A percentile compares a stretch with the other conserved stretches of the same genome.
Evolutionary conservation across 2,113 vertebrate genomes (phyloP).

Genomic region (Saccopteryx bilineata): DNA sequence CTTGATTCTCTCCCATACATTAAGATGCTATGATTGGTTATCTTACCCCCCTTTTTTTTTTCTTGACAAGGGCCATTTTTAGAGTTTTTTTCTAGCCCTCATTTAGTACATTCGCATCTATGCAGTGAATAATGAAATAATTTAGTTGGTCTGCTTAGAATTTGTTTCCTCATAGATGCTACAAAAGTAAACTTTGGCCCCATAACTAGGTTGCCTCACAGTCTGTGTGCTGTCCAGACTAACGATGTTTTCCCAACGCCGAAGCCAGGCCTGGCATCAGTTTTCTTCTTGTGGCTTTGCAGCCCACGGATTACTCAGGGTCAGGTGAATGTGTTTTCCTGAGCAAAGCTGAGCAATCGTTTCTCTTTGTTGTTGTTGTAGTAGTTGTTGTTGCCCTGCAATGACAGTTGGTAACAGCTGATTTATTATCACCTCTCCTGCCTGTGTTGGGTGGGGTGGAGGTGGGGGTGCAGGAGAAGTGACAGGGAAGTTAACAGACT

Average conservation of each 20-base stretch:
- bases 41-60: not conserved
- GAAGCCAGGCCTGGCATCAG: not conserved
- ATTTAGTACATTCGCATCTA: not conserved
- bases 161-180: not conserved
- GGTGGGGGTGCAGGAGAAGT: not conserved
- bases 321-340: not conserved
- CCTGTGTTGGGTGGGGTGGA: not conserved
- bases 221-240: not conserved
- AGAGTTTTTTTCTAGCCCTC: not conserved
- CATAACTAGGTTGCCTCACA: not conserved
- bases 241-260: not conserved
- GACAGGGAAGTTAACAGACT: slow-evolving; percentile 32
- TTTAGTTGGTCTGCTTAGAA: not conserved
- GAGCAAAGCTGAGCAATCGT: slow-evolving; percentile 23
- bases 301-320: not conserved
- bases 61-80: not conserved
- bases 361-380: not conserved
- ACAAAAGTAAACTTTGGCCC: not conserved
- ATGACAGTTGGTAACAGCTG: slow-evolving; percentile 63
- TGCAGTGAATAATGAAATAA: not conserved
- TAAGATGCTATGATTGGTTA: too few species aligned
- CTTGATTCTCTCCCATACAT: not conserved
- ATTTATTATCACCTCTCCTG: slow-evolving; percentile 63
- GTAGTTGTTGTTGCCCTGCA: not conserved
- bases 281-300: not conserved